These are phyloP conservation scores for Sciaenops ocellatus DNA, from an alignment of 2,797 vertebrate species.

Conservation along the genomic window DNA sequence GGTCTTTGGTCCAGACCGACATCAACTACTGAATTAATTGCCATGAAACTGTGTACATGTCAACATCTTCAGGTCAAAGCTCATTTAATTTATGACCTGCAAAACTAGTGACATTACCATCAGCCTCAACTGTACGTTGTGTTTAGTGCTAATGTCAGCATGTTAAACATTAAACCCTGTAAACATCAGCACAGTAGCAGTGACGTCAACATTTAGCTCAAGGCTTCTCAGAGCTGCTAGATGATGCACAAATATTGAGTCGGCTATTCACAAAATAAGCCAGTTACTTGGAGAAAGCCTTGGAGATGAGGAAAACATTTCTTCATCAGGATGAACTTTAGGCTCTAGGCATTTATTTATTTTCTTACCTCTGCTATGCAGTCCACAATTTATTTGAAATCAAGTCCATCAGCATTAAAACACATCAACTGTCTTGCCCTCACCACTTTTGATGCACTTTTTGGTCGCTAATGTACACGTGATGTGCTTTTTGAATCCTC, in stretches of 20 bases:
- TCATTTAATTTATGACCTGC: not conserved
- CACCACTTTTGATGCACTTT: no score
- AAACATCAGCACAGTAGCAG: not conserved
- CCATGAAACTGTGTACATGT: not conserved
- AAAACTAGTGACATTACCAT: not conserved
- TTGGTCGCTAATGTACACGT: no score
- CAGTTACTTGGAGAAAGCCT: not conserved
- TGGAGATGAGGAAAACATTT: not conserved
- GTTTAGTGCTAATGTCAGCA: not conserved
- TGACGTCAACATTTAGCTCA: not conserved
- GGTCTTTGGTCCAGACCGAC: not conserved
- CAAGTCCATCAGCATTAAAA: not conserved
- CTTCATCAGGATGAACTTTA: no score
- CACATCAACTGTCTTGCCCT: no score
- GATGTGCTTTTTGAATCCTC: no score
- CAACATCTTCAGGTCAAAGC: not conserved
- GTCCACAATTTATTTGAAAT: no score
- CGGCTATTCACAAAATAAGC: not conserved
- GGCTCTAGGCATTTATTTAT: no score
- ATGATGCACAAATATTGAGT: no score
- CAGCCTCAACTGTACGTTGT: not conserved
- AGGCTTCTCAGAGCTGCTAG: no score
- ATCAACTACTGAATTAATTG: not conserved
- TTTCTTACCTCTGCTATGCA: no score
- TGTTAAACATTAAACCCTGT: not conserved